phyloP scores from a whole-genome alignment of 2,797 vertebrate species.

The Microchirus variegatus region DNA sequence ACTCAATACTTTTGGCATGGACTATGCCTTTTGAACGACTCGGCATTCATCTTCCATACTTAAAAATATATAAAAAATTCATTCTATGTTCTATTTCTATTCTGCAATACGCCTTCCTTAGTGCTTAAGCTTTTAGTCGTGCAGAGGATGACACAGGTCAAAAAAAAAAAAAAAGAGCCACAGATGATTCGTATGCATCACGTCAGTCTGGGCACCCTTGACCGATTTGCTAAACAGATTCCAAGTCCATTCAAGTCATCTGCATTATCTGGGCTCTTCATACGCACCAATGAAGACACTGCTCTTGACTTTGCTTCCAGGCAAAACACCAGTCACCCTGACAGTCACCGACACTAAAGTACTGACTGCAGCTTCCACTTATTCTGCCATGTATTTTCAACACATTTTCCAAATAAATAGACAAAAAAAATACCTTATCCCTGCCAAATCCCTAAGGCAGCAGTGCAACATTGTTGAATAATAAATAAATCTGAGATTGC shows the following conservation, averaged over 20 bases:
- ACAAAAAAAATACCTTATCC: neutral
- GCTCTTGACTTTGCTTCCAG: constrained; percentile 34
- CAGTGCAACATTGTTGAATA: constrained; percentile 5
- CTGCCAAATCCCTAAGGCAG: neutral
- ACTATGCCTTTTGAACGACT: constrained; percentile 37
- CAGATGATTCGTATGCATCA: constrained; percentile 49
- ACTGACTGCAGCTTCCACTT: neutral
- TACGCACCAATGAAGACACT: constrained; percentile 32
- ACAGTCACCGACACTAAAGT: constrained; percentile 11
- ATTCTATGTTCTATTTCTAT: constrained; percentile 15
- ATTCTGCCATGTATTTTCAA: constrained; percentile 14
- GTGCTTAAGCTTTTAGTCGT: constrained; percentile 45
- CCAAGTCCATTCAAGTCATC: constrained; percentile 21
- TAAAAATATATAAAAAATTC: no score
- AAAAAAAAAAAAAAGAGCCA: constrained; percentile 20
- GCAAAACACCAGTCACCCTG: constrained; percentile 29
- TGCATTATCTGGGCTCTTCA: constrained; percentile 26
- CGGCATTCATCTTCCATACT: constrained; percentile 48
- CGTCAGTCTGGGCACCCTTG: constrained; percentile 11
- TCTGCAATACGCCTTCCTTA: constrained; percentile 42
- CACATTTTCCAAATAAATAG: neutral
- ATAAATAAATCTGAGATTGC: constrained; percentile 15
- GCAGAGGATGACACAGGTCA: constrained; percentile 25
- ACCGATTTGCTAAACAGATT: constrained; percentile 47
- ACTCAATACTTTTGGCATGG: constrained; percentile 24